These are phyloP conservation scores for Glossosoma conforme DNA, from an alignment of 1,140 invertebrate species.

Conservation along the genomic window DNA sequence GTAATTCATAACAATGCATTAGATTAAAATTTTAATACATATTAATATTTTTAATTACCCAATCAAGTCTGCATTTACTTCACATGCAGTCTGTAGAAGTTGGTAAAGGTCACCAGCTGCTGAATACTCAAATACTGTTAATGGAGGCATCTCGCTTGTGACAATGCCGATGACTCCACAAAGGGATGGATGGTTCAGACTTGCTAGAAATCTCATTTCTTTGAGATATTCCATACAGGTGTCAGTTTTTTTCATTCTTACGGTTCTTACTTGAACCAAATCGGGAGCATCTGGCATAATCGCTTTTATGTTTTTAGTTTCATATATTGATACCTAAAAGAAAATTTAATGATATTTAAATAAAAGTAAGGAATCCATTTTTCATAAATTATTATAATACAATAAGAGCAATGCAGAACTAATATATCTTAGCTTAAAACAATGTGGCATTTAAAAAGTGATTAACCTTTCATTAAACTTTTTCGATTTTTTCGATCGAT, in stretches of 20 bases:
- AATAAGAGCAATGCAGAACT: too few relatives aligned
- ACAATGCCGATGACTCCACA: conserved; percentile 68
- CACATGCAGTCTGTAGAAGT: conserved; percentile 32
- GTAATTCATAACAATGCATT: too few relatives aligned
- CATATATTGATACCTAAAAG: conserved; percentile 53
- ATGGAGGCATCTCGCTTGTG: conserved; percentile 56
- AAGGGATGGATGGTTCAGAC: conserved; percentile 69
- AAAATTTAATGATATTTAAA: conserved; percentile 4
- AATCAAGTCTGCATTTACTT: background rate
- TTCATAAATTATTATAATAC: conserved; percentile 6
- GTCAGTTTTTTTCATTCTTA: conserved; percentile 35
- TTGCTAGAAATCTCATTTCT: conserved; percentile 70
- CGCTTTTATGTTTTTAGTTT: conserved; percentile 49
- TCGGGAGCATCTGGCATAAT: conserved; percentile 41
- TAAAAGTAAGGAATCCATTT: background rate
- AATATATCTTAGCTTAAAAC: too few relatives aligned
- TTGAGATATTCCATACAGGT: conserved; percentile 46
- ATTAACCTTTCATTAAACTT: too few relatives aligned
- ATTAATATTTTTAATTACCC: too few relatives aligned
- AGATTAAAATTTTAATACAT: too few relatives aligned
- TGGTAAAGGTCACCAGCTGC: conserved; percentile 76
- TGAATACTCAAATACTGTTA: conserved; percentile 74
- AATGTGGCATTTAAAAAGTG: too few relatives aligned
- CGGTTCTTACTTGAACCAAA: conserved; percentile 50
- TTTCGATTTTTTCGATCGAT: too few relatives aligned